phyloP scores from a whole-genome alignment of 2,888 invertebrate species.

The Protula sp. region DNA sequence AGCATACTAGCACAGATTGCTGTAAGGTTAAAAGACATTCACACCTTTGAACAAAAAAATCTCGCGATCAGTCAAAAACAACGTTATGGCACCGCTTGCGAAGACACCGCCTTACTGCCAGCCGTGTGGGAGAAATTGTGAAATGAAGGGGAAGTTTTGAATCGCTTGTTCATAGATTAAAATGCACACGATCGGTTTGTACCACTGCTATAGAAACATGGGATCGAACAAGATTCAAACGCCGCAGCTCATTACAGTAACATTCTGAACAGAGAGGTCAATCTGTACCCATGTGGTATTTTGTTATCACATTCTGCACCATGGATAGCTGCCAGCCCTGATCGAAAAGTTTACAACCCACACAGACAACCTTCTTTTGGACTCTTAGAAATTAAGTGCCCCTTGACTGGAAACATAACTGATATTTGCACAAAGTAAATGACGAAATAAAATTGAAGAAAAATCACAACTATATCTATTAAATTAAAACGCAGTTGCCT shows the following conservation, averaged over 20 bases:
- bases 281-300: conserved; percentile 1
- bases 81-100: background rate
- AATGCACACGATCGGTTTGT: background rate
- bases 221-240: background rate
- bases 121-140: background rate
- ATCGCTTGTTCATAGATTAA: background rate
- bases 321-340: background rate
- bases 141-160: background rate
- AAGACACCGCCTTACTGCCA: background rate
- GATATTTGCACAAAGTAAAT: background rate
- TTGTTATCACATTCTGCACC: background rate
- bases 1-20: background rate
- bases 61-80: background rate
- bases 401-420: background rate
- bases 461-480: background rate
- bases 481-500: conserved; percentile 1
- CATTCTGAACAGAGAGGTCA: background rate
- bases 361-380: background rate
- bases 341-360: background rate
- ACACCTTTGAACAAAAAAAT: background rate
- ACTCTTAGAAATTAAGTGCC: conserved; percentile 4
- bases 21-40: too few relatives aligned
- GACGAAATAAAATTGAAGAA: background rate
- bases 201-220: background rate
- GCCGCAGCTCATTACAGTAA: background rate